Evolutionary conservation across 2,113 vertebrate species (phyloP).

Genomic region (Zapus hudsonius): DNA sequence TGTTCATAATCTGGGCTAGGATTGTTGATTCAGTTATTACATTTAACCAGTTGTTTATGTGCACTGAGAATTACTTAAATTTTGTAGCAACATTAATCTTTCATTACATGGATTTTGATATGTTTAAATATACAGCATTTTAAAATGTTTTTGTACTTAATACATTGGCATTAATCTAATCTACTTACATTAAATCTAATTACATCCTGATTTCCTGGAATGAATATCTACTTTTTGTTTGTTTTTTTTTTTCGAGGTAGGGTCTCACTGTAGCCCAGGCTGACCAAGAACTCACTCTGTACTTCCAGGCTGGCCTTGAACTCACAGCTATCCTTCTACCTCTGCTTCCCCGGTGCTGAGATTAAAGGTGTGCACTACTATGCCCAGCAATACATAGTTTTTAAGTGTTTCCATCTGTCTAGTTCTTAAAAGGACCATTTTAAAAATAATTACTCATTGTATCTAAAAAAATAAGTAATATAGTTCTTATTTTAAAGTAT

Average conservation of each 20-base stretch:
- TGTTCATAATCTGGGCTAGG: conserved; percentile 38
- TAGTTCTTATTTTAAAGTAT: conserved; percentile 57
- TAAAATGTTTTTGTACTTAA: conserved; percentile 58
- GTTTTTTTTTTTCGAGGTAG: background rate
- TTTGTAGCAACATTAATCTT: conserved; percentile 66
- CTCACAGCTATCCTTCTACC: no score
- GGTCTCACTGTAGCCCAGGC: no score
- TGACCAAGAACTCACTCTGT: no score
- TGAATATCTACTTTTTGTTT: conserved; percentile 49
- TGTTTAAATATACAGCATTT: conserved; percentile 61
- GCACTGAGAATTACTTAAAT: conserved; percentile 56
- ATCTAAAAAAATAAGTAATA: no score
- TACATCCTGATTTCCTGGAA: conserved; percentile 52
- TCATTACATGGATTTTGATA: conserved; percentile 61
- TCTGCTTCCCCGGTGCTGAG: no score
- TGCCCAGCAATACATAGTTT: no score
- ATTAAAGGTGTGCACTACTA: no score
- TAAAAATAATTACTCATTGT: no score
- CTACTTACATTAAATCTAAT: conserved; percentile 69
- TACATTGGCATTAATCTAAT: conserved; percentile 63
- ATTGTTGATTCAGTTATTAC: conserved; percentile 39
- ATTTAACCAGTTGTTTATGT: conserved; percentile 61
- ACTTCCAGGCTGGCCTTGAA: no score
- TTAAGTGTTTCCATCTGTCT: no score
- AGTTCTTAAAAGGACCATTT: no score